Evolutionary conservation across 2,797 vertebrate genomes (phyloP), one percentile per base, ranked within the genome.

Genomic region (Myripristis jacobus): DNA sequence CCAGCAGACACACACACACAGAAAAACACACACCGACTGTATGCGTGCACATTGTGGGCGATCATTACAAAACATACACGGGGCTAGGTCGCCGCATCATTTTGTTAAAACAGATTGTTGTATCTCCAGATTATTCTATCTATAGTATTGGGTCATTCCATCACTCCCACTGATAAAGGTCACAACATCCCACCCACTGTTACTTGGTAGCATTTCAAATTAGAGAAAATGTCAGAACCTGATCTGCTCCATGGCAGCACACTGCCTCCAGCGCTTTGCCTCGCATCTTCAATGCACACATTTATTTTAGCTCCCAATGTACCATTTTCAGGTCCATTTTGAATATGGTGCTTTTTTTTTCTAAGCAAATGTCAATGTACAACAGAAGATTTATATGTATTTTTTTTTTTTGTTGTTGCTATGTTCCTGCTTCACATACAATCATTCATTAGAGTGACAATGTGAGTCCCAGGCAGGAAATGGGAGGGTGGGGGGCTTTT

Each of bases 161-260:
- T 87, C 82, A 77, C 71, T 83, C 68, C 60, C 70, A 71, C 79
- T 82, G 83, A 87, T 88, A 81, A 92, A 92, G 90, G 90, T 92
- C 90, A 88, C 80, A 73, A 50, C 79, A 82, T 84, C 58, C 72
- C 88, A 75, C 85, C 84, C 81, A 80, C 76, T 82, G 85, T 73
- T 85, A 70, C 72, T 84, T 81, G 75, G 86, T 83, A 76, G 70
- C 79, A 29, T 85, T 88, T 85, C 79, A 82, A 81, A 84, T 90
- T 86, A 82, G 75, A 84, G 84, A 86, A 90, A 91, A 92, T 92
- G 87, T 92, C 90, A 90, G 65, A 84, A 86, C 80, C 79, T 82
- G 90, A 91, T 85, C 83, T 88, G 85, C 75, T 87, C 62, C 68
- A 24, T 73, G 78, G 73, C 84, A 61, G 69, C 21, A 54, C 13